Percentiles rank a stretch among this genome's conserved stretches.
phyloP scores from a whole-genome alignment of 2,113 vertebrate genomes.

The Brachypodius melanocephalos region DNA sequence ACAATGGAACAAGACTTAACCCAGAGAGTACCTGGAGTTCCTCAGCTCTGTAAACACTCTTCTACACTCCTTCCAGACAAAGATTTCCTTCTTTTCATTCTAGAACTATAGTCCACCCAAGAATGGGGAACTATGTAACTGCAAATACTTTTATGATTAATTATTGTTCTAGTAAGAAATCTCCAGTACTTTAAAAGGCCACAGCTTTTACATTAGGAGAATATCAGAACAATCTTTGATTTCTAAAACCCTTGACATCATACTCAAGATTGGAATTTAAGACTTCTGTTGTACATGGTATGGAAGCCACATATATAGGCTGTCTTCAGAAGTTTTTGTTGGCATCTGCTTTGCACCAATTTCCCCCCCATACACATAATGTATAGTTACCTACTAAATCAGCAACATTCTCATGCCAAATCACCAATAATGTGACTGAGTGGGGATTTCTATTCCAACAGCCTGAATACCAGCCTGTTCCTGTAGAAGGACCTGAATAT shows the following conservation, averaged over 20 bases:
- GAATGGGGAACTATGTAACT: not conserved
- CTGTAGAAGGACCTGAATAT: not conserved
- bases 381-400: not conserved
- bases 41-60: not conserved
- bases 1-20: not conserved
- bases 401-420: not conserved
- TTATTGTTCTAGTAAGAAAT: not conserved
- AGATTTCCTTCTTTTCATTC: not conserved
- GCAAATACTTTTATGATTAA: not conserved
- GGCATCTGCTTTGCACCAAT: not conserved
- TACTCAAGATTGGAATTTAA: not conserved
- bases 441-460: not conserved
- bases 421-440: not conserved
- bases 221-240: not conserved
- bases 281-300: not conserved
- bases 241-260: not conserved
- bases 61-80: not conserved
- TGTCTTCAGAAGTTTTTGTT: not conserved
- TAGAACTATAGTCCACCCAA: not conserved
- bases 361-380: not conserved
- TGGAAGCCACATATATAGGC: rapidly evolving
- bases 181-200: not conserved
- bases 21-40: not conserved
- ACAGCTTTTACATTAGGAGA: not conserved
- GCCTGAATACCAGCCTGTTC: not conserved